Conservation (phyloP, 2,888 invertebrate genomes). For the Eupithecia centaureata region DNA sequence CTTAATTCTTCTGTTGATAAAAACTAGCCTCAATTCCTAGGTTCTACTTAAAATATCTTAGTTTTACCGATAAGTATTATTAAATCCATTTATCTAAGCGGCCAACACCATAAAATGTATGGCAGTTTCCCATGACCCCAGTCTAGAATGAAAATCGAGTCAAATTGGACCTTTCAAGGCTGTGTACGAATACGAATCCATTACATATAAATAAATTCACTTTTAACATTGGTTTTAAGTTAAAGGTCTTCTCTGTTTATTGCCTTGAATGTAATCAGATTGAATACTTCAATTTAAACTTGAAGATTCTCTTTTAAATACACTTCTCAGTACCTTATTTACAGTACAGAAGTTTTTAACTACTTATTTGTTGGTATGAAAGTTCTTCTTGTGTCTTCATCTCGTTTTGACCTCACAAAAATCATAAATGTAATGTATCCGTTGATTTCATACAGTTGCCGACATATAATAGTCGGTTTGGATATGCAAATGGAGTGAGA, state of each 20-base stretch:
- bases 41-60: not conserved
- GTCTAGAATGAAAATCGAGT: constrained; percentile 26
- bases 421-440: not conserved
- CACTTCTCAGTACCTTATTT: no score
- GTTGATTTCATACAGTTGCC: not conserved
- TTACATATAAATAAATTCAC: no score
- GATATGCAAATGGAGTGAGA: constrained; percentile 7
- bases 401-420: not conserved
- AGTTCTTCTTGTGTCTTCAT: not conserved
- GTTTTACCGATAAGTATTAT: not conserved
- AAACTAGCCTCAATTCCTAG: not conserved
- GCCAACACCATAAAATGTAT: not conserved
- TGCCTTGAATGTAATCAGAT: not conserved
- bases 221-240: not conserved
- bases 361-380: not conserved
- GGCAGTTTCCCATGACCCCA: constrained; percentile 36
- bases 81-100: not conserved
- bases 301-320: no score
- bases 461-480: not conserved
- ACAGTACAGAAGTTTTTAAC: no score
- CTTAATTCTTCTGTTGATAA: not conserved
- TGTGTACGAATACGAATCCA: not conserved
- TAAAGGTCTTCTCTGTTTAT: not conserved
- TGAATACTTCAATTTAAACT: not conserved
- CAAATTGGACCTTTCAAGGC: constrained; percentile 27